phyloP scores from a whole-genome alignment of 2,888 invertebrate species.

The Osmoderma eremita region DNA sequence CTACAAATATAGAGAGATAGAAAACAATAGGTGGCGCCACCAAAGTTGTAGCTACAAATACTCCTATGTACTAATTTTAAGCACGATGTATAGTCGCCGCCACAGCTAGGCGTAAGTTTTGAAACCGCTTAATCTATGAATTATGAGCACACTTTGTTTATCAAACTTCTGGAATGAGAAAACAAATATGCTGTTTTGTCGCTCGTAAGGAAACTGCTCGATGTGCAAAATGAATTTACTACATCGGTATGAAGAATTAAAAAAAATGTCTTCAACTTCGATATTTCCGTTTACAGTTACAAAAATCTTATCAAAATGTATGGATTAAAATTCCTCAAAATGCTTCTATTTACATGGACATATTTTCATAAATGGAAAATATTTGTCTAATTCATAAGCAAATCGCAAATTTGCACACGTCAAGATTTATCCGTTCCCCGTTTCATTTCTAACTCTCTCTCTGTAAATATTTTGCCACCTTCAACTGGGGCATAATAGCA shows the following conservation, averaged over 20 bases:
- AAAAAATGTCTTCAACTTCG: background rate
- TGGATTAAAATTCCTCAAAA: slow-evolving; percentile 3
- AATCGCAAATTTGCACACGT: background rate
- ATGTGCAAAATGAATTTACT: too few relatives aligned
- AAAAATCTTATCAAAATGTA: slow-evolving; percentile 7
- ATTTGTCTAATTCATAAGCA: background rate
- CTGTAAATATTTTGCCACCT: slow-evolving; percentile 73
- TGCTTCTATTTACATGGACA: slow-evolving; percentile 24
- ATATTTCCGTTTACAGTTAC: background rate
- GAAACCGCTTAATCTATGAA: too few relatives aligned
- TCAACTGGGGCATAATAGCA: slow-evolving; percentile 88
- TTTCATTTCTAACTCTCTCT: slow-evolving; percentile 53
- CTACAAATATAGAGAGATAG: too few relatives aligned
- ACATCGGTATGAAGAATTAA: background rate
- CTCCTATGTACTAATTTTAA: too few relatives aligned
- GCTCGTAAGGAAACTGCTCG: too few relatives aligned
- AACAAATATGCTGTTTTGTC: too few relatives aligned
- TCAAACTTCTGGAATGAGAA: too few relatives aligned
- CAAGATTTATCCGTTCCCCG: slow-evolving; percentile 50
- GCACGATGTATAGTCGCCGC: too few relatives aligned
- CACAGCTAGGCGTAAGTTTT: too few relatives aligned
- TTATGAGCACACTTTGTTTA: too few relatives aligned
- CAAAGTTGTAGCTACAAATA: too few relatives aligned
- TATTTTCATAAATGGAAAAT: slow-evolving; percentile 1
- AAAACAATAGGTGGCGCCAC: too few relatives aligned